phyloP scores from a whole-genome alignment of 1,140 invertebrate genomes.

The Archegozetes longisetosus region DNA sequence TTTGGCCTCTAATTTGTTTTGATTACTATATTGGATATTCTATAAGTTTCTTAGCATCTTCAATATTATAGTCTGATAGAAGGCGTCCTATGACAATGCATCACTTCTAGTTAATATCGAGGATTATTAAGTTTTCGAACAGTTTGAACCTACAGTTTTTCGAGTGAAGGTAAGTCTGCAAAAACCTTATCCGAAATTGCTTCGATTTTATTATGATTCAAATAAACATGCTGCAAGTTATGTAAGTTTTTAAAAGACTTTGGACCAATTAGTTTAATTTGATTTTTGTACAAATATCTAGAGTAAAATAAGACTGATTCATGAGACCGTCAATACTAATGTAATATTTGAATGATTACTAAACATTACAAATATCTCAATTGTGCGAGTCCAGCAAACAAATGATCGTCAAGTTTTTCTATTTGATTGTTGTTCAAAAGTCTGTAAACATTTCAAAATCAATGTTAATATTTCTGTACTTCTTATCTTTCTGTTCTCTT shows the following conservation, averaged over 20 bases:
- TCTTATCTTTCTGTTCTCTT: neutral
- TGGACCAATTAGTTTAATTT: neutral
- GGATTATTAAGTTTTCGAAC: neutral
- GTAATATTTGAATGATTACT: too few relatives aligned
- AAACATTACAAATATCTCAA: neutral
- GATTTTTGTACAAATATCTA: neutral
- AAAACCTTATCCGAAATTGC: slow-evolving; percentile 42
- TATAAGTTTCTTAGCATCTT: too few relatives aligned
- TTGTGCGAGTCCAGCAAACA: neutral
- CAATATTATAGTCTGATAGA: too few relatives aligned
- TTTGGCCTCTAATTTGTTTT: too few relatives aligned
- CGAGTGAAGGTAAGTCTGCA: slow-evolving; percentile 40
- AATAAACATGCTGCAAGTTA: slow-evolving; percentile 26
- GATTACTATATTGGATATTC: too few relatives aligned
- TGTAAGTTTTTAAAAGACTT: neutral
- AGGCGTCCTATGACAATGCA: too few relatives aligned
- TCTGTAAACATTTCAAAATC: neutral
- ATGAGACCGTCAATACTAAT: neutral
- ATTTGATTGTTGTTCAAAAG: neutral
- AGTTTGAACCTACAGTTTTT: slow-evolving; percentile 35
- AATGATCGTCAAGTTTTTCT: neutral
- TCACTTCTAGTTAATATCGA: too few relatives aligned
- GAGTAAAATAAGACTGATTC: neutral
- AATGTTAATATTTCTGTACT: neutral
- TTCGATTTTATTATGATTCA: slow-evolving; percentile 46